A percentile compares a stretch with the other conserved stretches of the same genome.
These are phyloP conservation scores for Margarornis squamiger DNA, from an alignment of 2,797 vertebrate genomes.

Conservation along the genomic window DNA sequence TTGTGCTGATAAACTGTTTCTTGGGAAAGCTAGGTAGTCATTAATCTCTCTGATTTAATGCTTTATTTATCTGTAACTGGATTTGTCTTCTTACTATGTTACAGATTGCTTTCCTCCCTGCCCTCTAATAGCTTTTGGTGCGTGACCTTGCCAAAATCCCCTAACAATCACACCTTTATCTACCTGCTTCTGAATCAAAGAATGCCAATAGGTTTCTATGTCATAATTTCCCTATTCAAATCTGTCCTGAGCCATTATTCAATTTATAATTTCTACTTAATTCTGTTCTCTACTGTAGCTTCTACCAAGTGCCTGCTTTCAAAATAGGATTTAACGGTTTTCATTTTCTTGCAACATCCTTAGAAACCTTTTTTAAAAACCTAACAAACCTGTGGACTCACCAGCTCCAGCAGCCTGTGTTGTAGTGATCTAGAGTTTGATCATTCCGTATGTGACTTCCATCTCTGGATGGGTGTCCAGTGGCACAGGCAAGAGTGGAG, in stretches of 20 bases:
- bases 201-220: background rate
- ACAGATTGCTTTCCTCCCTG: background rate
- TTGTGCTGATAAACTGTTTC: background rate
- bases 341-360: background rate
- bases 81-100: background rate
- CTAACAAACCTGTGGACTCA: fast-evolving
- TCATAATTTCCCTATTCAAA: background rate
- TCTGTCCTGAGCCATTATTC: background rate
- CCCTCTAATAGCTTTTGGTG: background rate
- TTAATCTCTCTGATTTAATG: background rate
- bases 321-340: background rate
- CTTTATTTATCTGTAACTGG: background rate
- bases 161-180: background rate
- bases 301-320: background rate
- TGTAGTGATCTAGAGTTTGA: background rate
- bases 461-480: background rate
- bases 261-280: background rate
- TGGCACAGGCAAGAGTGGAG: background rate
- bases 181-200: background rate
- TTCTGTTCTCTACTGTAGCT: background rate
- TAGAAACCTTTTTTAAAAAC: background rate
- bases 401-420: background rate
- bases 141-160: background rate
- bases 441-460: background rate
- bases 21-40: background rate